Percentiles rank a stretch among this genome's conserved stretches.
phyloP scores from a whole-genome alignment of 2,888 invertebrate species.

The Fabriciana adippe region DNA sequence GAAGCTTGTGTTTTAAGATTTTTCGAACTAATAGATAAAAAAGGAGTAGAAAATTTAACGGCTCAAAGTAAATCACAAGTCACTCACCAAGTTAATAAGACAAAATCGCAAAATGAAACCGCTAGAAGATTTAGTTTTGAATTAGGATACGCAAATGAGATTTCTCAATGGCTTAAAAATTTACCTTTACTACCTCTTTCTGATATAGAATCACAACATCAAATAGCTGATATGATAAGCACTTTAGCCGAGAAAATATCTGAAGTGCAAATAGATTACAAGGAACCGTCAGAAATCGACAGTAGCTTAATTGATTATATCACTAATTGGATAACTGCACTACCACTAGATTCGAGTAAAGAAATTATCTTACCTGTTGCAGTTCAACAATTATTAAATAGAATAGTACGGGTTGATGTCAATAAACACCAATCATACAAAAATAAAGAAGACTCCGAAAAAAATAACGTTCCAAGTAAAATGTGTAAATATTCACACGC shows the following conservation, averaged over 20 bases:
- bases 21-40: conserved; percentile 53
- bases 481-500: conserved; percentile 22
- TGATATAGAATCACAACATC: conserved; percentile 41
- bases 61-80: conserved; percentile 46
- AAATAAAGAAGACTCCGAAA: conserved; percentile 10
- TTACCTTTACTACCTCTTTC: conserved; percentile 51
- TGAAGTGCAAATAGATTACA: conserved; percentile 41
- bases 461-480: neutral
- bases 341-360: conserved; percentile 51
- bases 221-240: conserved; percentile 49
- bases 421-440: conserved; percentile 14
- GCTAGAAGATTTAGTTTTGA: conserved; percentile 50
- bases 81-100: conserved; percentile 47
- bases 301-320: conserved; percentile 49
- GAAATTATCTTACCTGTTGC: conserved; percentile 49
- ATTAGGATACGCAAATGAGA: conserved; percentile 57
- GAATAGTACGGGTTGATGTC: conserved; percentile 50
- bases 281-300: conserved; percentile 41
- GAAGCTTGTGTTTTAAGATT: conserved; percentile 57
- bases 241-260: conserved; percentile 56
- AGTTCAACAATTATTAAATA: conserved; percentile 53
- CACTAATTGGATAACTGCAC: conserved; percentile 51
- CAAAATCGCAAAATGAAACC: conserved; percentile 48
- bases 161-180: conserved; percentile 62
- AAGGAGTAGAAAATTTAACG: conserved; percentile 44